phyloP scores from a whole-genome alignment of 2,797 vertebrate species.

The Phyllotis vaccarum region DNA sequence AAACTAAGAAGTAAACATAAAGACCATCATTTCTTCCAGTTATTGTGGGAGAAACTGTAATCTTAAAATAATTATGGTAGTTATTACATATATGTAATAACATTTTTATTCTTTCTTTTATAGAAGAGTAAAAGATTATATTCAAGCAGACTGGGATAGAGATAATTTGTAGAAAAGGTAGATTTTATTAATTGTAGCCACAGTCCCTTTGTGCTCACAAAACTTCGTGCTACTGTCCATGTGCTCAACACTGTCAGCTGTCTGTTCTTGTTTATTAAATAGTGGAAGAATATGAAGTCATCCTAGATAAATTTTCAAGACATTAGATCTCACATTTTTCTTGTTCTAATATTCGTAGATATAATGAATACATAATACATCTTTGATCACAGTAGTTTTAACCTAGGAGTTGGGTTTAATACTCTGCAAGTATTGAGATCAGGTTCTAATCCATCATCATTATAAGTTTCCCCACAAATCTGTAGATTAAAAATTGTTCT shows the following conservation, averaged over 20 bases:
- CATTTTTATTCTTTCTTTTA: neutral
- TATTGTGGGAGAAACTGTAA: neutral
- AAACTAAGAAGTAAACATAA: neutral
- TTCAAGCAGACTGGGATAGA: neutral
- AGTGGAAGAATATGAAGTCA: neutral
- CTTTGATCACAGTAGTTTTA: neutral
- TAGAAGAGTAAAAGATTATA: neutral
- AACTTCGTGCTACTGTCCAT: neutral
- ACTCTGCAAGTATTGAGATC: neutral
- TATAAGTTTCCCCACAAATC: neutral
- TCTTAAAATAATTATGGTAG: neutral
- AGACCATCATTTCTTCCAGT: neutral
- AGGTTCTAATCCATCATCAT: neutral
- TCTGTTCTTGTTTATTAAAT: neutral
- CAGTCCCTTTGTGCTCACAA: neutral
- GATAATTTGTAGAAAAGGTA: neutral
- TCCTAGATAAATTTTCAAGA: neutral
- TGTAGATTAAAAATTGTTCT: conserved; percentile 13
- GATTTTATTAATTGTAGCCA: neutral
- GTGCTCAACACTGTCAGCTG: neutral
- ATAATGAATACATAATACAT: neutral
- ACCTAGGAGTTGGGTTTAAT: neutral
- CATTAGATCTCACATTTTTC: neutral
- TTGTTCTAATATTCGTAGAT: neutral
- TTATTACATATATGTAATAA: conserved; percentile 12